These are phyloP conservation scores for Augochlora pura DNA, from an alignment of 1,140 invertebrate genomes.

Conservation along the genomic window DNA sequence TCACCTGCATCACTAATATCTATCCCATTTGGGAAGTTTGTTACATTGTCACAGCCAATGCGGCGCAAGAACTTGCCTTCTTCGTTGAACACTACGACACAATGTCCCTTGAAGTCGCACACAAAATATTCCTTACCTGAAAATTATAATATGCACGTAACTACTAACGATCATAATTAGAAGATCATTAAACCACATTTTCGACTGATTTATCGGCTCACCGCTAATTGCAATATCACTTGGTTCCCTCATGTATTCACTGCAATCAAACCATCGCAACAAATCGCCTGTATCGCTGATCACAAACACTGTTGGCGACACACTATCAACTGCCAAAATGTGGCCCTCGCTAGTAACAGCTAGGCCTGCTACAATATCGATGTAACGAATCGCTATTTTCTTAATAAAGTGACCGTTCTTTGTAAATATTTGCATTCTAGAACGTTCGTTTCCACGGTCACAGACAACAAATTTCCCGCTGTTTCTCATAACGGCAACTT, in stretches of 20 bases:
- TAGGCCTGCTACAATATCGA: slow-evolving; percentile 98
- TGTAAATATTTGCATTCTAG: slow-evolving; percentile 97
- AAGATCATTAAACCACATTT: too few relatives aligned
- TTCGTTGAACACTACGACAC: slow-evolving; percentile 96
- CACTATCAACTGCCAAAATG: slow-evolving; percentile 98
- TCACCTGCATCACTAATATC: slow-evolving; percentile 98
- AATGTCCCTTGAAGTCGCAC: slow-evolving; percentile 98
- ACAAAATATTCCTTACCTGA: slow-evolving; percentile 96
- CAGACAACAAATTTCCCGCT: slow-evolving; percentile 96
- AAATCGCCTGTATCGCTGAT: slow-evolving; percentile 94
- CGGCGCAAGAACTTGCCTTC: slow-evolving; percentile 94
- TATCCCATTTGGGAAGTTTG: slow-evolving; percentile 98
- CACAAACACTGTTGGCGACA: slow-evolving; percentile 97
- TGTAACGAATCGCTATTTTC: slow-evolving; percentile 96
- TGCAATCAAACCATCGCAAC: slow-evolving; percentile 97
- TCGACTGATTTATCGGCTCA: slow-evolving; percentile 73
- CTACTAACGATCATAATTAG: too few relatives aligned
- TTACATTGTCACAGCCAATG: slow-evolving; percentile 96
- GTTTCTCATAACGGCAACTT: slow-evolving; percentile 94
- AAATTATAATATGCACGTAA: slow-evolving; percentile 58
- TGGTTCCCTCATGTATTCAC: slow-evolving; percentile 97
- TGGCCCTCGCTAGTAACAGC: slow-evolving; percentile 94
- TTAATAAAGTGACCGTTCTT: slow-evolving; percentile 93
- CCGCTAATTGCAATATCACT: slow-evolving; percentile 97
- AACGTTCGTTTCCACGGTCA: slow-evolving; percentile 96